Conservation (phyloP, 2,113 vertebrate species). For the Sphyrna mokarran region DNA sequence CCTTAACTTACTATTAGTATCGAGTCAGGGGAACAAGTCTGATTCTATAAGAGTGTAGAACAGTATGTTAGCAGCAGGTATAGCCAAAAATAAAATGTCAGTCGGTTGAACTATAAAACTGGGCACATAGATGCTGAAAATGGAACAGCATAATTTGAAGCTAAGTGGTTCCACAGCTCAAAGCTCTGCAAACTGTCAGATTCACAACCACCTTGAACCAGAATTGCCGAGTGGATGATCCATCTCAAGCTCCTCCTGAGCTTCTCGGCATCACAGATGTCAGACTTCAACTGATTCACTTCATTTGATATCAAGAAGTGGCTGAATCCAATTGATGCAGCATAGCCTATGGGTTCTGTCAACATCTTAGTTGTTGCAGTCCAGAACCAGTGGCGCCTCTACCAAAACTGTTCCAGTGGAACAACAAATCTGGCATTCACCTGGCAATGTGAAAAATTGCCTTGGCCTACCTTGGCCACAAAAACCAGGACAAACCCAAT, state of each 20-base stretch:
- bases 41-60: neutral
- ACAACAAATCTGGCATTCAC: neutral
- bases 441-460: neutral
- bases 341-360: neutral
- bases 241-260: neutral
- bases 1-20: too few species aligned
- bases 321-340: neutral
- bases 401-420: neutral
- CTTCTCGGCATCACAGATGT: neutral
- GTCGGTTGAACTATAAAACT: neutral
- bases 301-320: neutral
- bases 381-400: neutral
- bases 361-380: neutral
- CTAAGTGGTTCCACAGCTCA: too few species aligned
- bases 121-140: too few species aligned
- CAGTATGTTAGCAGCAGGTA: neutral
- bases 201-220: neutral
- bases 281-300: neutral
- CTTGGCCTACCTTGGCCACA: neutral
- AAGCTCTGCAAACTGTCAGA: neutral
- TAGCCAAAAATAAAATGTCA: neutral
- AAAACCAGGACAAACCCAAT: neutral
- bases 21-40: too few species aligned
- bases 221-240: neutral
- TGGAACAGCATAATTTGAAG: too few species aligned